Conservation (phyloP, 2,113 vertebrate species). For the Scolopax mira region DNA sequence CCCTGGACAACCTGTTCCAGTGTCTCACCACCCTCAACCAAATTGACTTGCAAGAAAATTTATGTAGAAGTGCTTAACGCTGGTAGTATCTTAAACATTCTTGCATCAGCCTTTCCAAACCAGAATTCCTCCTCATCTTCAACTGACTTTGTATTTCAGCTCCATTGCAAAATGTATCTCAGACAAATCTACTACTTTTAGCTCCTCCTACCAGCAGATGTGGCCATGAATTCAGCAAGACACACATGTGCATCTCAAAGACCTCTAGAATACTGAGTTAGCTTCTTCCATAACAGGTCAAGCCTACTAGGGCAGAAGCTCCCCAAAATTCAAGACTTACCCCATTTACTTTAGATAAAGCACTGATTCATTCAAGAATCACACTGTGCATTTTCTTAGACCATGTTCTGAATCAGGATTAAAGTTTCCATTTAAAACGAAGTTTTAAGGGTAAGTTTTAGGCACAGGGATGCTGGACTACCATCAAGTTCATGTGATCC, state of each 20-base stretch:
- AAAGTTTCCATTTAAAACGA: background rate
- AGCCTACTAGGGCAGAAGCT: background rate
- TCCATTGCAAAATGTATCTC: background rate
- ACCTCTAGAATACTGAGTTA: background rate
- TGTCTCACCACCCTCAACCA: background rate
- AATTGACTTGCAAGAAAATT: background rate
- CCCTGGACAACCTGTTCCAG: too few relatives aligned
- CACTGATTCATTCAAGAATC: background rate
- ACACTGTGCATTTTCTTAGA: background rate
- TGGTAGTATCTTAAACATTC: background rate
- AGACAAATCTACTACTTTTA: background rate
- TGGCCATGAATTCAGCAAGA: background rate
- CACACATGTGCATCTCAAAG: background rate
- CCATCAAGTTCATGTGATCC: background rate
- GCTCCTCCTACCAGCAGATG: background rate
- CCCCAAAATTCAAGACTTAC: background rate
- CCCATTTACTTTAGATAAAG: background rate
- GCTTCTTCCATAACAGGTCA: background rate
- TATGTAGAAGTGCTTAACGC: background rate
- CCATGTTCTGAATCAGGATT: background rate
- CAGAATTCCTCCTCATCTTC: background rate
- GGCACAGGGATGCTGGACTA: background rate
- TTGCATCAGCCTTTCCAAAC: background rate
- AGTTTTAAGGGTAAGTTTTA: background rate
- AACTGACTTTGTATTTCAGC: background rate